phyloP scores from a whole-genome alignment of 2,888 invertebrate species.

The Lycophotia porphyrea region DNA sequence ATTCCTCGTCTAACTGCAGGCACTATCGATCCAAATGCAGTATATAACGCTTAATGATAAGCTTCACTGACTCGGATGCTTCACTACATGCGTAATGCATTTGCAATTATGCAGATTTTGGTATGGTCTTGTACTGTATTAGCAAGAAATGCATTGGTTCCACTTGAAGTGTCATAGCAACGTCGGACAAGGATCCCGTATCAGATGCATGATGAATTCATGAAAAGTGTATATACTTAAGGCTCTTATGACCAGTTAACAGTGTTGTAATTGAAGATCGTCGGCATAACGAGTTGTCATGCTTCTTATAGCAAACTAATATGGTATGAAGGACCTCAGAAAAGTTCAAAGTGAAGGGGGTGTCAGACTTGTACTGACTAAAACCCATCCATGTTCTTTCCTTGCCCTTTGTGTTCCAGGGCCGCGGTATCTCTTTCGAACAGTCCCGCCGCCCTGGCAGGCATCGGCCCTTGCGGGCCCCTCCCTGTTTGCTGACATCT shows the following conservation, averaged over 20 bases:
- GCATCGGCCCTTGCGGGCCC: too few relatives aligned
- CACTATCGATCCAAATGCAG: constrained; percentile 23
- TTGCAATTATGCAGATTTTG: constrained; percentile 29
- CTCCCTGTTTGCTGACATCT: too few relatives aligned
- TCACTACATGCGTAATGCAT: constrained; percentile 17
- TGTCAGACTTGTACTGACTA: too few relatives aligned
- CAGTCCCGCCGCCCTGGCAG: too few relatives aligned
- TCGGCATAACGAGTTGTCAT: not conserved
- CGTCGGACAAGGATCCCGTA: not conserved
- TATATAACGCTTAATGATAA: constrained; percentile 18
- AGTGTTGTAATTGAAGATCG: too few relatives aligned
- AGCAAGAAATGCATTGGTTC: constrained; percentile 16
- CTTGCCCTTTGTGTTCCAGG: too few relatives aligned
- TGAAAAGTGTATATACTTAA: not conserved
- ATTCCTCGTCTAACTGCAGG: constrained; percentile 16
- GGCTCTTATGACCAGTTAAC: not conserved
- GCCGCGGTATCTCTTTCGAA: too few relatives aligned
- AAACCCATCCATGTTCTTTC: too few relatives aligned
- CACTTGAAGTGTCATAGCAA: not conserved
- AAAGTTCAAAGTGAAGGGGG: too few relatives aligned
- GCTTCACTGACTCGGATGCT: constrained; percentile 2
- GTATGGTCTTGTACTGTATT: constrained; percentile 26
- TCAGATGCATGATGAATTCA: not conserved
- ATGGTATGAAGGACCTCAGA: not conserved
- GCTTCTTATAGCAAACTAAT: not conserved